Evolutionary conservation across 2,888 invertebrate genomes (phyloP).

Genomic region (Hydroisotoma schaefferi): DNA sequence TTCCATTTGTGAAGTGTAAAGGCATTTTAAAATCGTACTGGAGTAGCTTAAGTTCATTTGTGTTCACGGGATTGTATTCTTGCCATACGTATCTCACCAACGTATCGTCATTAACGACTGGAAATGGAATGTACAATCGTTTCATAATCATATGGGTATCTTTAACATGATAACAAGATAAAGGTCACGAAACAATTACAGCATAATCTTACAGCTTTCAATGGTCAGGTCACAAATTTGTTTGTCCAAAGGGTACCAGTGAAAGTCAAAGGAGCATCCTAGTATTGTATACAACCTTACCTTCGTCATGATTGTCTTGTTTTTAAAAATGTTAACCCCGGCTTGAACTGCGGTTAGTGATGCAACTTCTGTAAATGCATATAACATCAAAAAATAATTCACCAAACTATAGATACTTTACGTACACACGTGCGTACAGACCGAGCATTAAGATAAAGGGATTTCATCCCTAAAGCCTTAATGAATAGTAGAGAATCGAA

Average conservation of each 20-base stretch:
- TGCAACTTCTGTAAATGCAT: conserved; percentile 81
- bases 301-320: conserved; percentile 74
- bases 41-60: conserved; percentile 18
- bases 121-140: not conserved
- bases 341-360: conserved; percentile 75
- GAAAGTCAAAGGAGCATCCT: conserved; percentile 83
- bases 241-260: conserved; percentile 80
- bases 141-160: too few relatives aligned
- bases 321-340: conserved; percentile 72
- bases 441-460: too few relatives aligned
- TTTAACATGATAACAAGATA: too few relatives aligned
- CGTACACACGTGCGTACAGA: too few relatives aligned
- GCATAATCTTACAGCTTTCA: conserved; percentile 71
- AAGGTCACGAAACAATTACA: not conserved
- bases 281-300: conserved; percentile 80
- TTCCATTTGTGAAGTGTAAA: conserved; percentile 5
- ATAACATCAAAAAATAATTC: too few relatives aligned
- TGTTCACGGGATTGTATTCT: not conserved
- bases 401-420: too few relatives aligned
- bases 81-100: conserved; percentile 19
- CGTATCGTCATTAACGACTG: conserved; percentile 7
- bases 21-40: conserved; percentile 31
- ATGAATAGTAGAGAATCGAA: too few relatives aligned
- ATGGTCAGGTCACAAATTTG: conserved; percentile 78
- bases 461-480: not conserved